Base-by-base conservation (phyloP, 2,888 invertebrate species). In the Tortricodes alternella region DNA sequence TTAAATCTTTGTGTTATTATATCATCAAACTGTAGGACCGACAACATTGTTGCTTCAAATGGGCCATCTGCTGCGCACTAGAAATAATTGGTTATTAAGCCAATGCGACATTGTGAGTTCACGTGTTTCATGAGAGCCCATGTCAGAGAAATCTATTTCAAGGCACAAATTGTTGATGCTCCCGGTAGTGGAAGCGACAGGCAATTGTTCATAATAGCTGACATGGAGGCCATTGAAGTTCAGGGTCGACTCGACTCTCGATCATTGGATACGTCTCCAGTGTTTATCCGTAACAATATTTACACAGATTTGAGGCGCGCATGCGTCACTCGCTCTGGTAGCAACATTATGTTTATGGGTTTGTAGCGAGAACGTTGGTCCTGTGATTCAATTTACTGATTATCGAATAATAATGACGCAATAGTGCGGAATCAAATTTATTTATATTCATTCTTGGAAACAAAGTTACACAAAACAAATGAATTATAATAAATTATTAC, bases 181-280 rank as follows among this genome's bases (percentile, higher is more conserved):
- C 68, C 68, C 56, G 61, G 63, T 48, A 62, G 59, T 64, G 63
- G 64, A 35, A 16, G 29, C 29, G 11, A 19, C 50, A 62, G 60
- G 65, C 76, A 78, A 83, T 78, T 80, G 74, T 60, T 69, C 71
- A 67, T 78, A 74, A 77, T 74, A 67, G 63, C 68, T 70, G 68
- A 58, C 65, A 68, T 74, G 71, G 75, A 77, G 80, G 76, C 74
- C 74, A 62, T 24, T 3, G 70, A 23, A 69, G 85, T 80, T 87
- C 85, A 86, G 66, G 85, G 87, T 64, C 83, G n/a, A 76, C 62
- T 55, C 11, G 29, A 11, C 50, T 52, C 27, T 67, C 67, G 58
- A 68, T 72, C 68, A 71, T 59, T 70, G 61, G 58, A 71, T 72
- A 70, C 60, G 73, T 71, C 70, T 74, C 66, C 34, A n/a, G 66